phyloP scores from a whole-genome alignment of 2,113 vertebrate genomes.

The Planiliza haematocheilus region DNA sequence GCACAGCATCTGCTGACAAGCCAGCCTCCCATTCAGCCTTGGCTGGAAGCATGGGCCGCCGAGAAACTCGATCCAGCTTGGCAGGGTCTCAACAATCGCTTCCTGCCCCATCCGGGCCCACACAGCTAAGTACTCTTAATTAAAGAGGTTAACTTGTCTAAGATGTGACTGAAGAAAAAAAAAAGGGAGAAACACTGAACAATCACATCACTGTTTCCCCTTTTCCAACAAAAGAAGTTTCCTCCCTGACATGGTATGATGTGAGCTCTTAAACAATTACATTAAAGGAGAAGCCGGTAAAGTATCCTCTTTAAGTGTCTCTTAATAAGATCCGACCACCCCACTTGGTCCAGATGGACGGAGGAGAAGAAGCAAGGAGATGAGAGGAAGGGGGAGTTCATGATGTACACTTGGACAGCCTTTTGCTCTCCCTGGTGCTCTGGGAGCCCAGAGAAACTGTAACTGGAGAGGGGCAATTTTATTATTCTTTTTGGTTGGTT shows the following conservation, averaged over 20 bases:
- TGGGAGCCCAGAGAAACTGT: constrained; percentile 61
- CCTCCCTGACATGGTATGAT: constrained; percentile 68
- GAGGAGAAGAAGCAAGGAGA: constrained; percentile 35
- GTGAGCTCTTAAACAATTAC: constrained; percentile 74
- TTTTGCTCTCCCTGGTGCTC: constrained; percentile 40
- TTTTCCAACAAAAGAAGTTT: constrained; percentile 68
- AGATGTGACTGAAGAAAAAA: constrained; percentile 78
- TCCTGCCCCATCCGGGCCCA: constrained; percentile 81
- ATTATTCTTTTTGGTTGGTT: constrained; percentile 77
- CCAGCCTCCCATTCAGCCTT: constrained; percentile 84
- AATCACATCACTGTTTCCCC: constrained; percentile 77
- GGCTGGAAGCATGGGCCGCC: constrained; percentile 74
- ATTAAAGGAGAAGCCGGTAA: constrained; percentile 70
- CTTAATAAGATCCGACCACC: constrained; percentile 69
- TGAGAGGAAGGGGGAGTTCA: constrained; percentile 54
- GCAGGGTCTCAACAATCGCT: constrained; percentile 83
- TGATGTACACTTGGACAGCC: constrained; percentile 61
- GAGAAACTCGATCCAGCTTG: constrained; percentile 85
- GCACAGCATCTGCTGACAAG: constrained; percentile 89
- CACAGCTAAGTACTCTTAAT: constrained; percentile 85
- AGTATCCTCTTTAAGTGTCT: constrained; percentile 71
- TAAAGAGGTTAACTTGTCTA: constrained; percentile 86
- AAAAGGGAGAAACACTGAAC: constrained; percentile 63
- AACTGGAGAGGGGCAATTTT: constrained; percentile 74
- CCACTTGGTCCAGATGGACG: constrained; percentile 64